Percentiles rank a stretch among this genome's conserved stretches.
Evolutionary conservation across 2,888 invertebrate genomes (phyloP).

Genomic region (Stictocephala bisonia): DNA sequence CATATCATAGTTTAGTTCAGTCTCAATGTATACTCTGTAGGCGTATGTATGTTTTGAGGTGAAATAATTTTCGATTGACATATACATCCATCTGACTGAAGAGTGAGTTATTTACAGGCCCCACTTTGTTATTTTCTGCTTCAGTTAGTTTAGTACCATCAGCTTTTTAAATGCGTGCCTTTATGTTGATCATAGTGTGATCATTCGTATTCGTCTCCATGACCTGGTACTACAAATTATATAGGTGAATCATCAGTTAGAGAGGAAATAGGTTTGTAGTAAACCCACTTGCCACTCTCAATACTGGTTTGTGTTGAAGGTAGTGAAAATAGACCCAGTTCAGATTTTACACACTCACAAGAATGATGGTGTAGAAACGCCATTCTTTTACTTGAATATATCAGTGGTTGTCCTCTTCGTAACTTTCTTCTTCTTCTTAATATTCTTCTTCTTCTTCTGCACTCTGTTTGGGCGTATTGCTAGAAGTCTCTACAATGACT

Average conservation of each 20-base stretch:
- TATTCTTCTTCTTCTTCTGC: not conserved
- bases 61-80: slow-evolving; percentile 58
- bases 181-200: slow-evolving; percentile 51
- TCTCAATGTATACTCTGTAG: slow-evolving; percentile 58
- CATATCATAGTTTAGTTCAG: slow-evolving; percentile 53
- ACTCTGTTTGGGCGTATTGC: not conserved
- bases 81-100: slow-evolving; percentile 57
- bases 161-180: slow-evolving; percentile 50
- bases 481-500: not conserved
- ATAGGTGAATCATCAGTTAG: slow-evolving; percentile 56
- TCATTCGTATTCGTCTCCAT: slow-evolving; percentile 57
- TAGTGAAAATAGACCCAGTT: slow-evolving; percentile 56
- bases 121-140: slow-evolving; percentile 37
- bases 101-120: slow-evolving; percentile 56
- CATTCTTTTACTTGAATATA: slow-evolving; percentile 47
- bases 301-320: slow-evolving; percentile 57
- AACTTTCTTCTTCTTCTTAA: not conserved
- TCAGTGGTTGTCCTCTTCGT: not conserved
- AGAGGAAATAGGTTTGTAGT: slow-evolving; percentile 57
- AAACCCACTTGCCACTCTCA: slow-evolving; percentile 53
- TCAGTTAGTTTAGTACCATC: slow-evolving; percentile 37
- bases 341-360: slow-evolving; percentile 53
- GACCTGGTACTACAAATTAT: no score
- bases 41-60: slow-evolving; percentile 55
- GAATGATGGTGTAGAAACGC: slow-evolving; percentile 53